phyloP scores from a whole-genome alignment of 2,797 vertebrate genomes.

The Neomorphus geoffroyi region DNA sequence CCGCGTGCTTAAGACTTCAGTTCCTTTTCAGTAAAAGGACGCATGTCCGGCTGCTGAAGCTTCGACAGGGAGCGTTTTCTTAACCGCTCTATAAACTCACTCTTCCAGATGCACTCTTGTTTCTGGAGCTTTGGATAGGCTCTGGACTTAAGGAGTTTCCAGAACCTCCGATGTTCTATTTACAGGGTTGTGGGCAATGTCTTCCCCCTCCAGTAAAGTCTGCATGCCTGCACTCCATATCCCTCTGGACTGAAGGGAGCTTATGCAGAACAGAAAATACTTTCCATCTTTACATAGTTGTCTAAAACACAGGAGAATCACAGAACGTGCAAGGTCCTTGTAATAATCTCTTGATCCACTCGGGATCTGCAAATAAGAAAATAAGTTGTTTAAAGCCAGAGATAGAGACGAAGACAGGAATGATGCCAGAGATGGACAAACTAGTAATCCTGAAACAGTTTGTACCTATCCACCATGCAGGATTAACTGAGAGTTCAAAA shows the following conservation, averaged over 20 bases:
- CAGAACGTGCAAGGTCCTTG: constrained; percentile 91
- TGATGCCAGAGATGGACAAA: not conserved
- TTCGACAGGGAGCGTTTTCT: not conserved
- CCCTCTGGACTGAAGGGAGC: not conserved
- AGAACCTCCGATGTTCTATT: not conserved
- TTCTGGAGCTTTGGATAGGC: not conserved
- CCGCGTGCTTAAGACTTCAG: not conserved
- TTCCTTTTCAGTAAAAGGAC: not conserved
- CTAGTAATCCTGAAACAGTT: not conserved
- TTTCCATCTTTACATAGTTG: not conserved
- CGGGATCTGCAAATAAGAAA: constrained; percentile 84
- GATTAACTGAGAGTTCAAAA: not conserved
- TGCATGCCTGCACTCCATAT: not conserved
- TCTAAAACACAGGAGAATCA: constrained; percentile 88
- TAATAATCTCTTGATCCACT: constrained; percentile 93
- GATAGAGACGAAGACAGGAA: not conserved
- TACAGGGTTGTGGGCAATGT: not conserved
- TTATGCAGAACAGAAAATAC: not conserved
- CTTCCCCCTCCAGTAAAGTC: not conserved
- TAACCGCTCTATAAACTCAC: not conserved
- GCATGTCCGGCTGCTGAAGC: not conserved
- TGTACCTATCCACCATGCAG: not conserved
- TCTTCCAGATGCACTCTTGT: not conserved
- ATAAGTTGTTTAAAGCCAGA: not conserved
- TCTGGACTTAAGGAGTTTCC: not conserved